Evolutionary conservation across 1,140 invertebrate species (phyloP), one percentile per base, ranked within the genome.

Genomic region (Myzus persicae): DNA sequence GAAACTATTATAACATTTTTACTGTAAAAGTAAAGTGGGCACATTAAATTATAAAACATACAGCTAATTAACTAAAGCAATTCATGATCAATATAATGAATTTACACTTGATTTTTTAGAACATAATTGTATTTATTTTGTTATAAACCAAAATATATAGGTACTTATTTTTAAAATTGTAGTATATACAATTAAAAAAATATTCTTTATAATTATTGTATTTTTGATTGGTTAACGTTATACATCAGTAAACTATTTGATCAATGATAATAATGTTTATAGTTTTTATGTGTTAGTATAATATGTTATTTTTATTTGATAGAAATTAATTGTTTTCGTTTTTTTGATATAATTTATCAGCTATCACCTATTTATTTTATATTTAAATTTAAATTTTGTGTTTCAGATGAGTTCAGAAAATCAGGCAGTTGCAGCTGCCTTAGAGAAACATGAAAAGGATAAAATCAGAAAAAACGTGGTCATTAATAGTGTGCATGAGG

Each of bases 381-480:
- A 85, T 44, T 31, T 4, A 42, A 31, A 85, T 31, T 85, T 82
- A 18, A 26, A 82, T 82, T 36, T 82, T 24, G 2, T 24, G 40
- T 84, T 24, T 84, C 40, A 94, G 94, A 85, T 94, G 31, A 90
- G 59, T 67, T 94, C 94, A 94, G 94, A 94, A 90, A 94, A 94
- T 93, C 94, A 87, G n/a, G 93, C 94, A 84, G 93, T 94, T 76
- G 94, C 94, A 87, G 94, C 90, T 59, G 94, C 94, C 22, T 81
- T 94, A 89, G 94, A 94, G 85, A 94, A 94, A 87, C 94, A 94
- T 46, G 88, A 94, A 90, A 93, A 94, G 38, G 84, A 94, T 42
- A 94, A 94, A 38, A 87, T 93, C 9, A 94, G 92, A 54, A 94
- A 94, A 94, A 93, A 94, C 89, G 46, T 94, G 24, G 90, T 91